These are phyloP conservation scores for Melanchra persicariae DNA, from an alignment of 2,888 invertebrate species.

Conservation along the genomic window DNA sequence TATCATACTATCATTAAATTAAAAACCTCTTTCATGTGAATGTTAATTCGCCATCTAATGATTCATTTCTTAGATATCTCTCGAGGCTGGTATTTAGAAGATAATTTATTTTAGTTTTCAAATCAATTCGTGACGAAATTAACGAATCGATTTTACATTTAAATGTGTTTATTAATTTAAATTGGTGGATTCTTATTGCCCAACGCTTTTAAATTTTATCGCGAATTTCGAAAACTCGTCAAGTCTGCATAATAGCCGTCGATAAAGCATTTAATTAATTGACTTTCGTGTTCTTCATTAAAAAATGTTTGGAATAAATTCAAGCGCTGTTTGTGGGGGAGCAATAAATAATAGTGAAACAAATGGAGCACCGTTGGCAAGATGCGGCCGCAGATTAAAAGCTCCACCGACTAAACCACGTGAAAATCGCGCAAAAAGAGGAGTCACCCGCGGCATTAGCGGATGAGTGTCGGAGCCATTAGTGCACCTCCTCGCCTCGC, in stretches of 20 bases:
- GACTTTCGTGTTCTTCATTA: conserved; percentile 36
- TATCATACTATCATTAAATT: conserved; percentile 30
- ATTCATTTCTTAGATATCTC: conserved; percentile 49
- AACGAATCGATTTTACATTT: conserved; percentile 57
- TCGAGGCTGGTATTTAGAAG: conserved; percentile 48
- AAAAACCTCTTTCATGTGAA: conserved; percentile 37
- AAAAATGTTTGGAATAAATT: conserved; percentile 48
- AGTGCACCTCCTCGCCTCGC: conserved; percentile 82
- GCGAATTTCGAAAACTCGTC: conserved; percentile 51
- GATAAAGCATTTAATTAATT: conserved; percentile 50
- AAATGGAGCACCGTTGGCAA: conserved; percentile 84
- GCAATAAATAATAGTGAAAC: conserved; percentile 71
- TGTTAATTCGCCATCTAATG: conserved; percentile 47
- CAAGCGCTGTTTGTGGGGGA: conserved; percentile 47
- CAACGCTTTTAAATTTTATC: conserved; percentile 56
- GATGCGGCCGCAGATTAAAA: conserved; percentile 90
- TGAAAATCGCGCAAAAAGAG: conserved; percentile 90
- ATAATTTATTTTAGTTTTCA: conserved; percentile 51
- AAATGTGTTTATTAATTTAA: conserved; percentile 61
- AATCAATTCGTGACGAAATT: conserved; percentile 64
- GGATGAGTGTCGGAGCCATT: conserved; percentile 91
- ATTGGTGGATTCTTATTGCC: conserved; percentile 53
- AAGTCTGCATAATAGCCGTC: conserved; percentile 33
- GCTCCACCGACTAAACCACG: conserved; percentile 89
- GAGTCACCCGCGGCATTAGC: conserved; percentile 91